Percentiles rank a stretch among this genome's conserved stretches.
Conservation (phyloP, 2,113 vertebrate species). For the Tragelaphus strepsiceros region DNA sequence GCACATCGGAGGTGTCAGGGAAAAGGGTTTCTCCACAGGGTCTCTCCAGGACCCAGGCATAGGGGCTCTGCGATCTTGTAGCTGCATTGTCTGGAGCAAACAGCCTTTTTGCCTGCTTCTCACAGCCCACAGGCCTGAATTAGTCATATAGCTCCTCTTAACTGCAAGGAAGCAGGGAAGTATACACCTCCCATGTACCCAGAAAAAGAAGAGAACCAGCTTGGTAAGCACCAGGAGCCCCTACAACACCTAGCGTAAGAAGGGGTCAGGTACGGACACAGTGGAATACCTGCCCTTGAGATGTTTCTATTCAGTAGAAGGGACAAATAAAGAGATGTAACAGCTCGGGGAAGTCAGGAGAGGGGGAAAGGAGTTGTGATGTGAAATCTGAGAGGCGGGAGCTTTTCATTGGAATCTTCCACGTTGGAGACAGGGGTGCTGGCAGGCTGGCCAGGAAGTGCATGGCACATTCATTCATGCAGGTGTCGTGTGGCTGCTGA, state of each 20-base stretch:
- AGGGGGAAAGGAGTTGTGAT: background rate
- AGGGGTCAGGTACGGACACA: background rate
- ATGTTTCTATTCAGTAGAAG: background rate
- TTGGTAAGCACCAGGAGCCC: background rate
- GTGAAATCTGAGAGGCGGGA: background rate
- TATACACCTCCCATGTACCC: background rate
- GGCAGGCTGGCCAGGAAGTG: too few relatives aligned
- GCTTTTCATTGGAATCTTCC: too few relatives aligned
- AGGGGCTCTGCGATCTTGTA: background rate
- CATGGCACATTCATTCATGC: fast-evolving
- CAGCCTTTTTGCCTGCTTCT: background rate
- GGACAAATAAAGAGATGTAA: background rate
- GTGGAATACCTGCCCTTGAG: background rate
- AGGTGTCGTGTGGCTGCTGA: background rate
- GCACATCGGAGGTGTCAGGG: background rate
- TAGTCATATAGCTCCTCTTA: background rate
- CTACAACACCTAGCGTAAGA: background rate
- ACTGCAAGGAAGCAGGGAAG: background rate
- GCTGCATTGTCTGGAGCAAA: background rate
- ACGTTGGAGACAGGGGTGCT: background rate
- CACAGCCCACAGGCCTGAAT: background rate
- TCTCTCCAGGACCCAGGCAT: background rate
- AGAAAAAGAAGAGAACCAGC: background rate
- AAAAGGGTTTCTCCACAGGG: background rate
- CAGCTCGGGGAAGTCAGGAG: background rate